Conservation (phyloP, 2,113 vertebrate genomes). For the Coryphaenoides rupestris region DNA sequence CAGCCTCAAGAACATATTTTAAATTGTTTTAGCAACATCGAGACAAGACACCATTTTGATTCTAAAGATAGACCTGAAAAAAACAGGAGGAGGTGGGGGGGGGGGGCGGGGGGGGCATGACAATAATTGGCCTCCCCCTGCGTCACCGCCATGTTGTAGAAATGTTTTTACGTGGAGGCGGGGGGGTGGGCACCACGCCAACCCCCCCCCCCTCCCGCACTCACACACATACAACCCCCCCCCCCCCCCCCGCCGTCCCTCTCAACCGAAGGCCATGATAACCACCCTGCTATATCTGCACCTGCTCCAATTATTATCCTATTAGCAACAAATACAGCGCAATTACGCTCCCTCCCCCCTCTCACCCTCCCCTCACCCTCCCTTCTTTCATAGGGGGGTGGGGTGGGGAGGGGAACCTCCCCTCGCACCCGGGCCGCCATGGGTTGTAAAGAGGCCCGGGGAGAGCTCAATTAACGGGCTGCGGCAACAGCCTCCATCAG, state of each 20-base stretch:
- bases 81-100: constrained; percentile 7
- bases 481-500: constrained; percentile 61
- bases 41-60: too few species aligned
- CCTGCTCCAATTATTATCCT: constrained; percentile 81
- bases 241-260: constrained; percentile 46
- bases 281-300: constrained; percentile 71
- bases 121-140: constrained; percentile 57
- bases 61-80: too few species aligned
- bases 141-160: constrained; percentile 50
- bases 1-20: too few species aligned
- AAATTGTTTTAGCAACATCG: too few species aligned
- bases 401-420: constrained; percentile 46
- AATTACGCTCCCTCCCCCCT: constrained; percentile 58
- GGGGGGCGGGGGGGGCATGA: constrained; percentile 4
- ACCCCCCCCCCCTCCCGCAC: constrained; percentile 49
- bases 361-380: too few species aligned
- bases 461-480: constrained; percentile 66
- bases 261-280: constrained; percentile 28
- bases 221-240: too few species aligned
- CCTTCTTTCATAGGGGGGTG: too few species aligned
- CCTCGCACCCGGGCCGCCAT: constrained; percentile 41
- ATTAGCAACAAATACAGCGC: constrained; percentile 77
- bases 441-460: constrained; percentile 49
- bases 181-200: constrained; percentile 62
- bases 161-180: constrained; percentile 64